Conservation (phyloP, 2,797 vertebrate species). For the Rhabdophis nuchalis region DNA sequence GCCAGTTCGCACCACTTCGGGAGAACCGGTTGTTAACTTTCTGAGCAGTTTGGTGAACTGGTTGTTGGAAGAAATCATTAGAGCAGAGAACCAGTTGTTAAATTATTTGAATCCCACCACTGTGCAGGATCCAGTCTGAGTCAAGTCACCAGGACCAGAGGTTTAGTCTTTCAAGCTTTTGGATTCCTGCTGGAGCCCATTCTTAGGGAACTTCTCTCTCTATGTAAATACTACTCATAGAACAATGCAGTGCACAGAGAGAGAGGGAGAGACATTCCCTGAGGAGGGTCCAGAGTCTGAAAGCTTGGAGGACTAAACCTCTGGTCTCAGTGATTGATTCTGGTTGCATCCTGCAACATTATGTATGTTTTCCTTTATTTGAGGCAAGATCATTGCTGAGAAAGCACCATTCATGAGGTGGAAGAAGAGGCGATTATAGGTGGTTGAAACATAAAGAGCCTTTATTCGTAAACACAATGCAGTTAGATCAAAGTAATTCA, state of each 20-base stretch:
- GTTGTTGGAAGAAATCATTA: too few relatives aligned
- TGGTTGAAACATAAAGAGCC: neutral
- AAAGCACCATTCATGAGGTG: neutral
- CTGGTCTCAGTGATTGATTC: neutral
- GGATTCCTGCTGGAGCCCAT: neutral
- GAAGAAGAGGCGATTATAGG: neutral
- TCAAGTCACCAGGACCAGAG: neutral
- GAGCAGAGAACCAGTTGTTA: too few relatives aligned
- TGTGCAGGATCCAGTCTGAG: neutral
- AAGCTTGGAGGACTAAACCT: neutral
- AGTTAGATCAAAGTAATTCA: neutral
- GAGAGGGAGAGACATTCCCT: neutral
- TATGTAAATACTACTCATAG: neutral
- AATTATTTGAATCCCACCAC: too few relatives aligned
- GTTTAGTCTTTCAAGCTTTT: neutral
- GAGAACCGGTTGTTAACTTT: too few relatives aligned
- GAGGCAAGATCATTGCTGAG: neutral
- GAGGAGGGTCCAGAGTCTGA: neutral
- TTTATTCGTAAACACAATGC: neutral
- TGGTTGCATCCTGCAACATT: neutral
- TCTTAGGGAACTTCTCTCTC: neutral
- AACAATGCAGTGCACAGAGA: neutral
- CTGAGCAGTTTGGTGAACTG: too few relatives aligned
- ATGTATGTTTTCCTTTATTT: neutral
- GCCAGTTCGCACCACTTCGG: too few relatives aligned